Conservation (phyloP, 2,888 invertebrate species). For the Limnephilus rhombicus region DNA sequence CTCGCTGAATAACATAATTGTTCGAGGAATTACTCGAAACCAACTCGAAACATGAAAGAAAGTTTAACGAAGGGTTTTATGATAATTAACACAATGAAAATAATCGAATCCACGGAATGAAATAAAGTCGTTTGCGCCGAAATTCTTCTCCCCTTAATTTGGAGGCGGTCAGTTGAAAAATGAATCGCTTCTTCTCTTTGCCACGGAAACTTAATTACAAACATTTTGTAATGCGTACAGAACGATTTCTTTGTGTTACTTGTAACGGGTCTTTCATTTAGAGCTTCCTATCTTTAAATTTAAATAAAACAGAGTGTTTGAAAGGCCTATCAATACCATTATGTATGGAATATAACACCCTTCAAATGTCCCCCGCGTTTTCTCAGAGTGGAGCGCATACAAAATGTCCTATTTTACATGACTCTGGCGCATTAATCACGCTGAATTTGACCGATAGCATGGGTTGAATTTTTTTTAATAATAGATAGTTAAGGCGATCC, state of each 20-base stretch:
- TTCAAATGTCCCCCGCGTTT: no score
- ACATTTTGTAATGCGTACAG: background rate
- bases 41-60: conserved; percentile 12
- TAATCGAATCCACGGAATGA: conserved; percentile 11
- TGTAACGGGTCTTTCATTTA: no score
- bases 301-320: no score
- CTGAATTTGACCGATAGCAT: no score
- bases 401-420: no score
- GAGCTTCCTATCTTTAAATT: no score
- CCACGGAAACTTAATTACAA: background rate
- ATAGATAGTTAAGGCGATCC: no score
- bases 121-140: background rate
- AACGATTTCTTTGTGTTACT: background rate
- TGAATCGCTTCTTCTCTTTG: background rate
- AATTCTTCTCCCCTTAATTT: background rate
- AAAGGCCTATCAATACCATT: no score
- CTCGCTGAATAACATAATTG: conserved; percentile 13
- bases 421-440: no score
- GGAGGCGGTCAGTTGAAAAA: background rate
- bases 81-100: conserved; percentile 23
- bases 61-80: conserved; percentile 8
- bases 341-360: no score
- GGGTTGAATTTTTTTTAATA: no score
- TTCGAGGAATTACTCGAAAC: conserved; percentile 8
- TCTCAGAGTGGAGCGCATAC: no score